Base-by-base conservation (phyloP, 2,888 invertebrate species). In the Lasius platythorax region DNA sequence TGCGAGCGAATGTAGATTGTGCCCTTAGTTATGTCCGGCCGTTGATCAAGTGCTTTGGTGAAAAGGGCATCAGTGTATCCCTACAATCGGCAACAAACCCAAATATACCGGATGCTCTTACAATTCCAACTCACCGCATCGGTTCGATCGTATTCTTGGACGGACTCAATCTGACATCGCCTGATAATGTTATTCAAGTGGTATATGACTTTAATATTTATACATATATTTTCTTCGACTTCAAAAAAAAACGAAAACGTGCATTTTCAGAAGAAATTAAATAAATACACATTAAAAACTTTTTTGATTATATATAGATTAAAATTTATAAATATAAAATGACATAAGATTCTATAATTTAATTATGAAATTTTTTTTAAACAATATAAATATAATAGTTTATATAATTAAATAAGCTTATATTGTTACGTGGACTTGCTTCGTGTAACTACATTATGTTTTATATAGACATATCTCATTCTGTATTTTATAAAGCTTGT, bases 131-230 rank as follows among this genome's bases (percentile, higher is more conserved):
- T 33, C 93, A 94, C 78, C 93, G 94, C 0, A 89, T 95, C 5
- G 94, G 95, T 43, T 93, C 94, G 0, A 90, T 95, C 0, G 93
- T 95, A 12, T 85, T 95, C 33, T 64, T 94, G 12, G 95, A 95
- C 66, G 91, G 91, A 46, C 86, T 95, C 3, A 93, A 95, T 88
- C 75, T 94, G 5, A 93, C 93, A 1, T 89, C 91, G 0, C 83
- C 92, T 9, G 93, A 95, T 11, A 95, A 94, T 79, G 90, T 95
- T n/a, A 88, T 95, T 0, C 91, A 92, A 73, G 82, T 93, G 92
- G 95, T 95, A 90, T 61, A 90, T 46, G 23, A 46, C n/a, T 23
- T 46, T 58, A 64, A 53, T 66, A 6, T 56, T 8, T 72, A n/a
- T 30, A 28, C 8, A n/a, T 53, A 75, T 64, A 11, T 63, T 3